Conservation (phyloP, 1,140 invertebrate species). For the Drosophila subpulchrella region DNA sequence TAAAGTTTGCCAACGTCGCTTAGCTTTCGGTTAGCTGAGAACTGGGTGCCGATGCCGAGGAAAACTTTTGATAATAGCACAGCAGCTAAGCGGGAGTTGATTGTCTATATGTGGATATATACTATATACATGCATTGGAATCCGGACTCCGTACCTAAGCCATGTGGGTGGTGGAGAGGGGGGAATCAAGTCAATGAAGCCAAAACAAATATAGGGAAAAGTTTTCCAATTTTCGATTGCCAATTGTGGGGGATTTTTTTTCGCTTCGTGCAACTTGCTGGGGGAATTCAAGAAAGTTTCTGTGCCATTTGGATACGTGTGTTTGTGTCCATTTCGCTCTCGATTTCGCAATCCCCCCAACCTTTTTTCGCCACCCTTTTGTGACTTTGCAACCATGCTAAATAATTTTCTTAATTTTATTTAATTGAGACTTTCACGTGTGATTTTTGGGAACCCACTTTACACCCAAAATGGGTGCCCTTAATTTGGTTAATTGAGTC, state of each 20-base stretch:
- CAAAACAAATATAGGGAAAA: constrained; percentile 83
- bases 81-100: constrained; percentile 50
- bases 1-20: constrained; percentile 53
- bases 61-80: constrained; percentile 75
- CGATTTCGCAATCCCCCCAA: constrained; percentile 3
- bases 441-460: constrained; percentile 15
- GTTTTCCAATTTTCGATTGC: constrained; percentile 83
- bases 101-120: constrained; percentile 30
- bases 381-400: constrained; percentile 17
- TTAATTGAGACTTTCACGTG: constrained; percentile 4
- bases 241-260: constrained; percentile 76
- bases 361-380: constrained; percentile 10
- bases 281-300: constrained; percentile 73
- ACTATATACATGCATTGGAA: constrained; percentile 5
- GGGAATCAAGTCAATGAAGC: constrained; percentile 76
- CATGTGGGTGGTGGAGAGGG: constrained; percentile 8
- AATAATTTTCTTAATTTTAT: constrained; percentile 40
- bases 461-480: constrained; percentile 6
- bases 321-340: constrained; percentile 28
- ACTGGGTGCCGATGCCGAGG: constrained; percentile 34
- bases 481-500: constrained; percentile 31
- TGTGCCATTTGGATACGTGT: constrained; percentile 65
- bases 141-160: constrained; percentile 21
- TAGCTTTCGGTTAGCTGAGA: constrained; percentile 52
- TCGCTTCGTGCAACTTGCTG: constrained; percentile 66